phyloP scores from a whole-genome alignment of 1,140 invertebrate species.

The Nasonia longicornis region DNA sequence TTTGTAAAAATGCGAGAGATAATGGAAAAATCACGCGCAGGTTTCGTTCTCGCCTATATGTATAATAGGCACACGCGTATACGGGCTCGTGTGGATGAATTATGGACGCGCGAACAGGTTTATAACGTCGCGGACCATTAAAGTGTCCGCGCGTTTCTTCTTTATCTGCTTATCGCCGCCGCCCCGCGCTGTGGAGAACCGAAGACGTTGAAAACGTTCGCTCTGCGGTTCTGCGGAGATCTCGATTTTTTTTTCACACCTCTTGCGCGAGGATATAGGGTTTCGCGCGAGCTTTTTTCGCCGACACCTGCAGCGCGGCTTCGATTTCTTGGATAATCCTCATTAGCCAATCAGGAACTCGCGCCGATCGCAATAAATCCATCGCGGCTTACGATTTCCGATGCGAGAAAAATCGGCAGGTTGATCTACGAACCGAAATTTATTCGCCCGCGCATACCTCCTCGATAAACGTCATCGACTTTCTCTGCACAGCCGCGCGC shows the following conservation, averaged over 20 bases:
- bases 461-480: constrained; percentile 35
- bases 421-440: constrained; percentile 32
- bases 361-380: too few relatives aligned
- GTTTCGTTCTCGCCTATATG: background rate
- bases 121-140: constrained; percentile 27
- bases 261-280: too few relatives aligned
- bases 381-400: background rate
- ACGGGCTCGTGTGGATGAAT: constrained; percentile 2
- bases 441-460: background rate
- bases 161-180: constrained; percentile 24
- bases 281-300: too few relatives aligned
- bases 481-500: constrained; percentile 1
- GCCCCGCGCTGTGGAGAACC: background rate
- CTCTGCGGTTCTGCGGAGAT: background rate
- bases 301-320: background rate
- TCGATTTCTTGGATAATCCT: background rate
- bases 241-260: background rate
- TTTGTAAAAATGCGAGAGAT: constrained; percentile 5
- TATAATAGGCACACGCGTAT: background rate
- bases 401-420: background rate
- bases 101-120: constrained; percentile 32
- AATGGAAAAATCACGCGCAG: constrained; percentile 3
- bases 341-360: too few relatives aligned
- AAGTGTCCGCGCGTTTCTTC: constrained; percentile 10
- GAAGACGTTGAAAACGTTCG: background rate